Evolutionary conservation across 2,888 invertebrate species (phyloP).

Genomic region (Escarpia spicata): DNA sequence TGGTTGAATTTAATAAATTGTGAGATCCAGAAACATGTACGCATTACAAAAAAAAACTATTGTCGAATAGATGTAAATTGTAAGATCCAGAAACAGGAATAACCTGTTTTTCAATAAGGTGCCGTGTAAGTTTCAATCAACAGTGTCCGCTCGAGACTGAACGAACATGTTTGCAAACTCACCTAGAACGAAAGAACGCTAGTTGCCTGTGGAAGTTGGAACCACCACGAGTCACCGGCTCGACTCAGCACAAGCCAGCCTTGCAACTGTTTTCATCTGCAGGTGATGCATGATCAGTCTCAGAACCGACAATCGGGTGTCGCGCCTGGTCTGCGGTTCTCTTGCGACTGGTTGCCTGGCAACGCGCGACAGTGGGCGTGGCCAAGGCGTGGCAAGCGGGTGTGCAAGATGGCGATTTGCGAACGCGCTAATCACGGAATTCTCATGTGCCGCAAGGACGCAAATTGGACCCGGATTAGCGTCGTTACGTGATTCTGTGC

Average conservation of each 20-base stretch:
- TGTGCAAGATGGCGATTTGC: background rate
- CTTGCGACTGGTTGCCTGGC: background rate
- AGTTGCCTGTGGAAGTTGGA: background rate
- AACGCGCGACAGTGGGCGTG: background rate
- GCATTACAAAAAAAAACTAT: background rate
- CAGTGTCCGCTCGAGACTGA: background rate
- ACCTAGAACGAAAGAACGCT: background rate
- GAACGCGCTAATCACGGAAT: background rate
- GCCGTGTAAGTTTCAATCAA: background rate
- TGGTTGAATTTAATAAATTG: background rate
- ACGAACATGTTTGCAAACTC: background rate
- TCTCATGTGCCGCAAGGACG: background rate
- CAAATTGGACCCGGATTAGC: slow-evolving; percentile 1
- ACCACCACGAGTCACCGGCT: background rate
- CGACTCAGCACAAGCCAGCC: background rate
- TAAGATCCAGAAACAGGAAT: background rate
- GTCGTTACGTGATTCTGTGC: background rate
- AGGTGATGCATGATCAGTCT: slow-evolving; percentile 6
- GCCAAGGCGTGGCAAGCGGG: background rate
- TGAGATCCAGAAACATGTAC: background rate
- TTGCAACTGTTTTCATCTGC: background rate
- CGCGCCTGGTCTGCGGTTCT: background rate
- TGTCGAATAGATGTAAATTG: background rate
- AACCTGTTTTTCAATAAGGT: background rate
- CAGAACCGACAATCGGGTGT: background rate